Evolutionary conservation across 1,140 invertebrate species (phyloP).

Genomic region (Lordiphosa stackelbergi): DNA sequence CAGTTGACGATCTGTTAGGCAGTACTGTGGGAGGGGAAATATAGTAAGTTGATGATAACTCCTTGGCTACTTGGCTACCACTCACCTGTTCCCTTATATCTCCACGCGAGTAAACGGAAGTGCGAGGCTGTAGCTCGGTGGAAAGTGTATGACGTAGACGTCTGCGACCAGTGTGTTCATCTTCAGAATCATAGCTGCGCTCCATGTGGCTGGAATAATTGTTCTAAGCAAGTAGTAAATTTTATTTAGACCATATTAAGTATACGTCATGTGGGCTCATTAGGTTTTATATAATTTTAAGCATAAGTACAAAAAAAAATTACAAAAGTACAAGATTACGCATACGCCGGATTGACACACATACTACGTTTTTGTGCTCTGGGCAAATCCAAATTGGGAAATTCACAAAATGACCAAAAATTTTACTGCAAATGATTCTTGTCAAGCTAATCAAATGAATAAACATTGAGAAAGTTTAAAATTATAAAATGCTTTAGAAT

Average conservation of each 20-base stretch:
- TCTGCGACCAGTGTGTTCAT: slow-evolving; percentile 82
- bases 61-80: no score
- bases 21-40: slow-evolving; percentile 83
- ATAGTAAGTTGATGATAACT: neutral
- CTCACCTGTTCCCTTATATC: slow-evolving; percentile 85
- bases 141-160: slow-evolving; percentile 79
- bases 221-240: slow-evolving; percentile 77
- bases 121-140: slow-evolving; percentile 78
- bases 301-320: no score
- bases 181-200: slow-evolving; percentile 84
- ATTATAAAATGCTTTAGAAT: no score
- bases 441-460: no score
- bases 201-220: slow-evolving; percentile 82
- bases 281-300: neutral
- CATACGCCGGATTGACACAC: no score
- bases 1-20: slow-evolving; percentile 92
- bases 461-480: no score
- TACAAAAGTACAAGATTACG: no score
- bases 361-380: no score
- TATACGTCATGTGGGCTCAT: slow-evolving; percentile 8
- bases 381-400: no score
- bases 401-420: no score
- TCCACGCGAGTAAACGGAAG: slow-evolving; percentile 91
- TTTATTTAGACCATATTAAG: slow-evolving; percentile 11
- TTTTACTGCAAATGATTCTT: no score